phyloP scores from a whole-genome alignment of 2,888 invertebrate species.

The Acleris emargana region DNA sequence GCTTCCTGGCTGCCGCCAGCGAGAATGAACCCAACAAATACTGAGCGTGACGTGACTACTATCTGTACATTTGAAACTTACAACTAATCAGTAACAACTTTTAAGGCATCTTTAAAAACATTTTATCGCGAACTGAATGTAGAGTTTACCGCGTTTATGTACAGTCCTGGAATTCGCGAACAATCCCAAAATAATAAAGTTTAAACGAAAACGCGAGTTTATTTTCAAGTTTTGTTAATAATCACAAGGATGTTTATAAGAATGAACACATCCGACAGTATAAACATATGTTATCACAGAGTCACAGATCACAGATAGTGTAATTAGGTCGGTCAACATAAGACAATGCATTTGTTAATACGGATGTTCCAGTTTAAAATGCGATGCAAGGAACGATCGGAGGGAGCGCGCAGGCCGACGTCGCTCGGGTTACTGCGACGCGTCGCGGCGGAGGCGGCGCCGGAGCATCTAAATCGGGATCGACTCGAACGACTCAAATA shows the following conservation, averaged over 20 bases:
- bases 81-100: conserved; percentile 51
- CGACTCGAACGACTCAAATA: conserved; percentile 82
- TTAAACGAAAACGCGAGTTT: conserved; percentile 42
- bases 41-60: conserved; percentile 44
- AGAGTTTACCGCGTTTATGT: conserved; percentile 34
- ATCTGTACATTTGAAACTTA: conserved; percentile 47
- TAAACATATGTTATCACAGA: conserved; percentile 42
- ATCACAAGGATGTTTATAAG: conserved; percentile 35
- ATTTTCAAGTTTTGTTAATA: conserved; percentile 47
- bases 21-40: conserved; percentile 50
- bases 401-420: conserved; percentile 77
- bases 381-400: conserved; percentile 57
- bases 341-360: conserved; percentile 56
- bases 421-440: conserved; percentile 80
- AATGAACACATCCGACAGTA: conserved; percentile 31
- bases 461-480: conserved; percentile 83
- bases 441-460: conserved; percentile 77
- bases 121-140: conserved; percentile 38
- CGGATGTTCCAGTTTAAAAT: conserved; percentile 54
- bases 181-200: conserved; percentile 38
- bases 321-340: conserved; percentile 14
- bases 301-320: conserved; percentile 43
- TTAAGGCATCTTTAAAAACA: conserved; percentile 43
- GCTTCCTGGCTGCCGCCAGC: conserved; percentile 38
- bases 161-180: conserved; percentile 35